phyloP scores from a whole-genome alignment of 2,888 invertebrate genomes.

The Drosophila hamatofila region DNA sequence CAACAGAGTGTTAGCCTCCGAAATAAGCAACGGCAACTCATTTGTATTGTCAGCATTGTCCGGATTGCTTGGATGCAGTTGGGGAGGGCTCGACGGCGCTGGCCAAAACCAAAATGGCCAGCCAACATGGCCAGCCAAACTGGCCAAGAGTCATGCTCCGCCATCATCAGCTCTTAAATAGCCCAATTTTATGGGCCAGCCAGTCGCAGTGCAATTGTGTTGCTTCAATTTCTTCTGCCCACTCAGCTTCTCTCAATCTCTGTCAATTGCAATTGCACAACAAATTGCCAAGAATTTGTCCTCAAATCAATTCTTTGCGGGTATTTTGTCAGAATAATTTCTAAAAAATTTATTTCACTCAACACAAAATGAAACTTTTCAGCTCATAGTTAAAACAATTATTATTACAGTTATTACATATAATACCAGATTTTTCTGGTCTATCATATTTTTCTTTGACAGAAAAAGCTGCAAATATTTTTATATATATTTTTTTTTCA shows the following conservation, averaged over 20 bases:
- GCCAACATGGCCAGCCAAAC: neutral
- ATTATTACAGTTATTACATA: neutral
- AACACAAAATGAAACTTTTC: neutral
- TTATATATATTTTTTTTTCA: neutral
- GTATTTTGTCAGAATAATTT: neutral
- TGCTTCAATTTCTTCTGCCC: neutral
- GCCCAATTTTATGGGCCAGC: slow-evolving; percentile 1
- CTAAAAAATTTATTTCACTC: neutral
- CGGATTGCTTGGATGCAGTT: slow-evolving; percentile 27
- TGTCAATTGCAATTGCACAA: neutral
- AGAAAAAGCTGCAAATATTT: neutral
- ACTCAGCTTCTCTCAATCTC: neutral
- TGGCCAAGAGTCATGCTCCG: slow-evolving; percentile 10
- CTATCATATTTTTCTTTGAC: neutral
- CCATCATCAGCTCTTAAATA: slow-evolving; percentile 24
- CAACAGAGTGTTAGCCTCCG: slow-evolving; percentile 17
- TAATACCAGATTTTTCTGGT: neutral
- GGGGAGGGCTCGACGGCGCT: slow-evolving; percentile 19
- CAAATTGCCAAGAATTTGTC: neutral
- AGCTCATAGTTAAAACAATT: neutral
- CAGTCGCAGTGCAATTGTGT: neutral
- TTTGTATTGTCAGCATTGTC: slow-evolving; percentile 33
- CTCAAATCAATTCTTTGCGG: neutral
- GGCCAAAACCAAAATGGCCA: too few relatives aligned
- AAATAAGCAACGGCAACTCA: slow-evolving; percentile 34